Evolutionary conservation across 1,140 invertebrate species (phyloP).

Genomic region (Hetaerina americana): DNA sequence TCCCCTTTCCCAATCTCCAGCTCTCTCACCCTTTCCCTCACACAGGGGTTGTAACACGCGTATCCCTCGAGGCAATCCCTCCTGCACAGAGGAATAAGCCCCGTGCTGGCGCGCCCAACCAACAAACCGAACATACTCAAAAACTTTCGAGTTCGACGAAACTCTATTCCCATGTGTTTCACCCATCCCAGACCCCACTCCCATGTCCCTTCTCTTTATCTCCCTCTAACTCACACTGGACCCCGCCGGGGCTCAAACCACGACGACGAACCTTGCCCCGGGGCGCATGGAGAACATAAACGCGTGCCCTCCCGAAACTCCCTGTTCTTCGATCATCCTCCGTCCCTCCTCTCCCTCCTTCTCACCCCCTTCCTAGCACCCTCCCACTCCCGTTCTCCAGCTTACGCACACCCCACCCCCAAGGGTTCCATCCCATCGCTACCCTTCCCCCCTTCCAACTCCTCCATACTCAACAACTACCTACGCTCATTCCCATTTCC

Average conservation of each 20-base stretch:
- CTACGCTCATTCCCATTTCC: too few species aligned
- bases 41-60: neutral
- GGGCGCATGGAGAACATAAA: neutral
- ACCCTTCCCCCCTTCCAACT: too few species aligned
- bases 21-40: neutral
- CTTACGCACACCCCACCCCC: too few species aligned
- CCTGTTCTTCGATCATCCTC: neutral
- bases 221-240: neutral
- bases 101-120: neutral
- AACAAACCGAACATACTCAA: neutral
- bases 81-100: neutral
- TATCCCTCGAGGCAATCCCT: neutral
- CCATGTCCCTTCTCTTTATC: too few species aligned
- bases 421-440: too few species aligned
- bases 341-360: neutral
- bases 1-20: too few species aligned
- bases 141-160: neutral
- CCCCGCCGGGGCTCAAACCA: neutral
- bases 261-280: neutral
- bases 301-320: neutral
- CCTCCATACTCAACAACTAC: too few species aligned
- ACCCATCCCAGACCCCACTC: too few species aligned
- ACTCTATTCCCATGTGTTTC: neutral
- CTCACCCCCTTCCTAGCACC: too few species aligned
- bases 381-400: too few species aligned